Evolutionary conservation across 2,888 invertebrate species (phyloP).

Genomic region (Anarsia innoxiella): DNA sequence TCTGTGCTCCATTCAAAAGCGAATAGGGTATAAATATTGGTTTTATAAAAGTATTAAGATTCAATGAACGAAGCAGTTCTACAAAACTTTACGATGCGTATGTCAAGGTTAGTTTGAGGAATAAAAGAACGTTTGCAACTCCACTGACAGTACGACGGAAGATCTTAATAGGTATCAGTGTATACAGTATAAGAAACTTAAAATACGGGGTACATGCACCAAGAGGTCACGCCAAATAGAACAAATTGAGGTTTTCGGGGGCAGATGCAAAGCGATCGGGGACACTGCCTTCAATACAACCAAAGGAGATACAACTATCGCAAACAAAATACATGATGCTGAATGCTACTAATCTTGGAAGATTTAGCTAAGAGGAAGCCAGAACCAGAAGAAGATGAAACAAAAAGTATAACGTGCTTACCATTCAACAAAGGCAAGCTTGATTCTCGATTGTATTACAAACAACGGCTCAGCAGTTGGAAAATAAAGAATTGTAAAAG

Average conservation of each 20-base stretch:
- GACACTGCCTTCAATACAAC: constrained; percentile 75
- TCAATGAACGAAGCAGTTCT: constrained; percentile 60
- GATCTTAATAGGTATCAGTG: constrained; percentile 30
- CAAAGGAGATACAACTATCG: constrained; percentile 63
- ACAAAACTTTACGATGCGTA: constrained; percentile 46
- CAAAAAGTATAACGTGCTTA: constrained; percentile 48
- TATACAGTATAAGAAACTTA: constrained; percentile 48
- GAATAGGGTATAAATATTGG: constrained; percentile 33
- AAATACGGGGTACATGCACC: constrained; percentile 67
- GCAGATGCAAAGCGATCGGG: constrained; percentile 74
- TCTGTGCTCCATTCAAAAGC: constrained; percentile 57
- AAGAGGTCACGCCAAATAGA: constrained; percentile 75
- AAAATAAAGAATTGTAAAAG: constrained; percentile 35
- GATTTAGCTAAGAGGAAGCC: constrained; percentile 45
- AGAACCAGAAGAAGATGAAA: constrained; percentile 37
- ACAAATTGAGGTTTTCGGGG: constrained; percentile 44
- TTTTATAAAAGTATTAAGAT: constrained; percentile 26
- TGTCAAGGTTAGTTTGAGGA: constrained; percentile 34
- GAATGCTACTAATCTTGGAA: constrained; percentile 45
- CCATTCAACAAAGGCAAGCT: constrained; percentile 36
- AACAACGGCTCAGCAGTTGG: constrained; percentile 24
- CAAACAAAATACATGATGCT: constrained; percentile 55
- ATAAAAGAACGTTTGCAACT: constrained; percentile 32
- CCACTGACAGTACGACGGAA: constrained; percentile 34
- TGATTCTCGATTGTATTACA: constrained; percentile 9